Conservation (phyloP, 2,113 vertebrate genomes). For the Platanista minor region DNA sequence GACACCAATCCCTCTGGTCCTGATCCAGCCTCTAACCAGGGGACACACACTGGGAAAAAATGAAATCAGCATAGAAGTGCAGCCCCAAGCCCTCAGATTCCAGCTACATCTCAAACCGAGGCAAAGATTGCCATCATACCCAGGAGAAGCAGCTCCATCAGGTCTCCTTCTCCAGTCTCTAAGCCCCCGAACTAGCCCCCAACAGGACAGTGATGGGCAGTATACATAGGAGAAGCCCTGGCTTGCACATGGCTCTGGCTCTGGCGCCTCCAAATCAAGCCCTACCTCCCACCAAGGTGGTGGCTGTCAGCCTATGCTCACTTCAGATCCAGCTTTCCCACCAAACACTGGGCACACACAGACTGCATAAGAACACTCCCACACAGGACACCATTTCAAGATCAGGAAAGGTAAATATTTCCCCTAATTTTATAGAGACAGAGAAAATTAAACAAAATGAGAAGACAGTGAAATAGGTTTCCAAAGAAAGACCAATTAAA, state of each 20-base stretch:
- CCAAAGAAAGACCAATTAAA: background rate
- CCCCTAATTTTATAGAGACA: background rate
- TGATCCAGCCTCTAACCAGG: background rate
- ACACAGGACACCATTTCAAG: background rate
- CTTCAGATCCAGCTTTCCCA: background rate
- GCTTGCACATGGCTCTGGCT: background rate
- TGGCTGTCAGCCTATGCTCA: background rate
- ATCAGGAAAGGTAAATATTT: background rate
- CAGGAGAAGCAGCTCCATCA: background rate
- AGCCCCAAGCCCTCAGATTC: background rate
- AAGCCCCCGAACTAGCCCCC: background rate
- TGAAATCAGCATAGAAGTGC: background rate
- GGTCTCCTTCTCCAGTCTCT: background rate
- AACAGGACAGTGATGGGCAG: background rate
- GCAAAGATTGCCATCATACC: background rate
- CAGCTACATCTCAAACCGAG: background rate
- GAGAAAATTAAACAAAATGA: background rate
- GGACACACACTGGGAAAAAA: background rate
- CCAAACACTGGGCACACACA: background rate
- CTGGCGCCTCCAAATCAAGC: background rate
- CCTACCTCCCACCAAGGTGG: background rate
- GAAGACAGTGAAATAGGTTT: background rate
- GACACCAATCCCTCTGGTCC: background rate
- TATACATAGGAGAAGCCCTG: background rate
- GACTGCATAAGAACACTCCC: background rate